These are phyloP conservation scores for Anguilla pacifica DNA, from an alignment of 2,797 vertebrate species.

Conservation along the genomic window DNA sequence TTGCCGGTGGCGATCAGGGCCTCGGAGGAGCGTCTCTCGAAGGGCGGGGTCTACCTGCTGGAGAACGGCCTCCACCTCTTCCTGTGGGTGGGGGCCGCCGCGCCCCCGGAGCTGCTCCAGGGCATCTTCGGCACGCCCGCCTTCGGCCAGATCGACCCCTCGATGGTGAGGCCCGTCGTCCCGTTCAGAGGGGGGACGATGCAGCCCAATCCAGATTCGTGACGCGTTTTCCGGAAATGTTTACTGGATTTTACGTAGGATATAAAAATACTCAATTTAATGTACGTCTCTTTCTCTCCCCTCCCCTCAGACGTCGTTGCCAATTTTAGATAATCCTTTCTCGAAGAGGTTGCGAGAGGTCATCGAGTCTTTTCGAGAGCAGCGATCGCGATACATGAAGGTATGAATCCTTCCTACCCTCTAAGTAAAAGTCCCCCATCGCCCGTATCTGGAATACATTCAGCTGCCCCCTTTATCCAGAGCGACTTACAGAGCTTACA, in stretches of 20 bases:
- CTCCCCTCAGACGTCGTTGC: slow-evolving; percentile 78
- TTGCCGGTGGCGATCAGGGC: slow-evolving; percentile 87
- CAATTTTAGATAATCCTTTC: slow-evolving; percentile 89
- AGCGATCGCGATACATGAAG: slow-evolving; percentile 97
- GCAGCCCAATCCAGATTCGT: background rate
- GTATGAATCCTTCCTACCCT: slow-evolving; percentile 60
- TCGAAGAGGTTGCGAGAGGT: slow-evolving; percentile 88
- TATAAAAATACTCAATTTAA: background rate
- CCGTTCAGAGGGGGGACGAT: background rate
- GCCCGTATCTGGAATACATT: background rate
- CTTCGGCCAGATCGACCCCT: slow-evolving; percentile 88
- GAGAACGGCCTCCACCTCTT: slow-evolving; percentile 96
- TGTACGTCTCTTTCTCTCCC: slow-evolving; percentile 31
- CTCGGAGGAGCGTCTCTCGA: slow-evolving; percentile 93
- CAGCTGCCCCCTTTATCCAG: too few relatives aligned
- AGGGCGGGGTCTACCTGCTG: slow-evolving; percentile 91
- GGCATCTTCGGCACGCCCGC: slow-evolving; percentile 89
- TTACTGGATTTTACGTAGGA: background rate
- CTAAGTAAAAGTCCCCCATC: background rate
- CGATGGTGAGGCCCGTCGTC: slow-evolving; percentile 75
- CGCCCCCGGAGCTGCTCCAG: slow-evolving; percentile 90
- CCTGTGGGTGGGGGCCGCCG: slow-evolving; percentile 93
- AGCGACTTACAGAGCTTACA: too few relatives aligned
- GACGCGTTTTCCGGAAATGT: background rate
- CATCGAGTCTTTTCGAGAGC: slow-evolving; percentile 82